Evolutionary conservation across 1,140 invertebrate genomes (phyloP).

Genomic region (Anthonomus grandis): DNA sequence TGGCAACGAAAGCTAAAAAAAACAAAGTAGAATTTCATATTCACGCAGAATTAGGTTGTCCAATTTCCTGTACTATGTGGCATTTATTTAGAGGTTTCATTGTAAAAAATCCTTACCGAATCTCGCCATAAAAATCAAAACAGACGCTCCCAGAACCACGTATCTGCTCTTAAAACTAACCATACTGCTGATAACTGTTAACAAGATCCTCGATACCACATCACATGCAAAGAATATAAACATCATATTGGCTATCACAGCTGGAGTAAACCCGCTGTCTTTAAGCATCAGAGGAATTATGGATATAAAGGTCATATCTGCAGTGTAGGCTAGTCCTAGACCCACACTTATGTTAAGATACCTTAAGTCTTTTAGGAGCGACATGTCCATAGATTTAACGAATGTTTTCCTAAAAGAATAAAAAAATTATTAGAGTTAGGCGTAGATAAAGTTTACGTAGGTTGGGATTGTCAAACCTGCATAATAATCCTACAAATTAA

Average conservation of each 20-base stretch:
- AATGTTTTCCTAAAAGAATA: slow-evolving; percentile 26
- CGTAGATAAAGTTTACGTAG: not conserved
- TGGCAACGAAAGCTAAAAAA: slow-evolving; percentile 11
- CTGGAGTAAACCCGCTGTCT: slow-evolving; percentile 33
- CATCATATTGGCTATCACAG: slow-evolving; percentile 35
- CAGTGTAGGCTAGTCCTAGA: slow-evolving; percentile 35
- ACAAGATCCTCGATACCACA: slow-evolving; percentile 34
- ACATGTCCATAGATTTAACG: slow-evolving; percentile 34
- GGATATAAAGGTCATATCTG: slow-evolving; percentile 40
- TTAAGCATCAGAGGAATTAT: slow-evolving; percentile 38
- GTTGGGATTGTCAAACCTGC: no score
- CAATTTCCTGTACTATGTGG: no score
- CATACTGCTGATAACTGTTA: slow-evolving; percentile 33
- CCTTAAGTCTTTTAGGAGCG: slow-evolving; percentile 36
- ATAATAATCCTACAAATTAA: not conserved
- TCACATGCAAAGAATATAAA: slow-evolving; percentile 38
- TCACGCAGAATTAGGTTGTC: no score
- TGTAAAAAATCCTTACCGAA: slow-evolving; percentile 33
- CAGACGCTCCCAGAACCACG: slow-evolving; percentile 33
- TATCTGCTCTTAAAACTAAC: slow-evolving; percentile 36
- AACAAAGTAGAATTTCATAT: no score
- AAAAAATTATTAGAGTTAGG: slow-evolving; percentile 1
- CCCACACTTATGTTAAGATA: slow-evolving; percentile 42
- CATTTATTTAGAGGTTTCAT: no score
- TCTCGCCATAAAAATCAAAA: slow-evolving; percentile 37